Conservation (phyloP, 2,113 vertebrate species). For the Coracopsis vasa region DNA sequence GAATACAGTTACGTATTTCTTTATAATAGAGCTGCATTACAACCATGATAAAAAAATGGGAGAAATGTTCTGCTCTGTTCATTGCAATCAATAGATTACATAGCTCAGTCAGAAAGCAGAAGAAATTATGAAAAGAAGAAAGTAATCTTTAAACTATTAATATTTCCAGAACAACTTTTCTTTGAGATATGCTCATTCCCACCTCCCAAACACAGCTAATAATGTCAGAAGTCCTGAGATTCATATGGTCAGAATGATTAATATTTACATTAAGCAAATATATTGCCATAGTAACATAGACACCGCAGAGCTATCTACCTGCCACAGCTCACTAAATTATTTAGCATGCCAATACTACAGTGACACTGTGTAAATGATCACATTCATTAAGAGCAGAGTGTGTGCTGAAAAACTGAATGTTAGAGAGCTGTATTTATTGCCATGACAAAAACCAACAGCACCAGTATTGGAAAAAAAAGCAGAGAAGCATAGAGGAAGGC, state of each 20-base stretch:
- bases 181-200: neutral
- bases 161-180: slow-evolving; percentile 12
- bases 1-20: neutral
- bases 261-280: slow-evolving; percentile 74
- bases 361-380: slow-evolving; percentile 70
- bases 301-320: slow-evolving; percentile 66
- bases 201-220: slow-evolving; percentile 42
- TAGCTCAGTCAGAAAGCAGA: slow-evolving; percentile 20
- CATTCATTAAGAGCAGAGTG: slow-evolving; percentile 64
- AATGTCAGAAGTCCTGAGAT: slow-evolving; percentile 53
- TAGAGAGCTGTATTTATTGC: slow-evolving; percentile 55
- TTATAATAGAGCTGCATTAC: neutral
- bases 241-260: slow-evolving; percentile 61
- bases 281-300: slow-evolving; percentile 76
- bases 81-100: slow-evolving; percentile 20
- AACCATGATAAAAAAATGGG: neutral
- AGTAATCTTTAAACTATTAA: slow-evolving; percentile 24
- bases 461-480: neutral
- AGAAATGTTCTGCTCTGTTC: slow-evolving; percentile 19
- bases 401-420: slow-evolving; percentile 43
- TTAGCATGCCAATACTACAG: slow-evolving; percentile 67
- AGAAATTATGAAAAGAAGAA: slow-evolving; percentile 6
- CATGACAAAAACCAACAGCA: neutral
- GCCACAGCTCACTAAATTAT: slow-evolving; percentile 74
- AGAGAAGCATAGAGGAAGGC: neutral